A percentile compares a stretch with the other conserved stretches of the same genome.
Conservation (phyloP, 2,888 invertebrate genomes). For the Autographa pulchrina region DNA sequence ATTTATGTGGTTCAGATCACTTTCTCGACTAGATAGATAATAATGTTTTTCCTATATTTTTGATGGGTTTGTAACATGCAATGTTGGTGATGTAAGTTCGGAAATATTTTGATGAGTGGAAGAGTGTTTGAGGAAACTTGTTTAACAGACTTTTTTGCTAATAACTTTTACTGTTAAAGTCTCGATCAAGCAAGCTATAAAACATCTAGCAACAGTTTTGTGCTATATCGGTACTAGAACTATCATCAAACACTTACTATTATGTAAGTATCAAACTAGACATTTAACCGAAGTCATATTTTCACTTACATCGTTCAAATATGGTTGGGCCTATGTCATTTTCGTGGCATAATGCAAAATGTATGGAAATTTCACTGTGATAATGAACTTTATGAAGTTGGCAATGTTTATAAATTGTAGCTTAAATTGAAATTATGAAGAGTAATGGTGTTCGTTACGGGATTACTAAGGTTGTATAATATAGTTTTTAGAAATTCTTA, state of each 20-base stretch:
- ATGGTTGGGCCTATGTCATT: slow-evolving; percentile 36
- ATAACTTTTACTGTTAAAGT: too few relatives aligned
- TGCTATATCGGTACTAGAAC: neutral
- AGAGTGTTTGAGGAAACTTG: neutral
- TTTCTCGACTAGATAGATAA: slow-evolving; percentile 49
- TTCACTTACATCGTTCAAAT: slow-evolving; percentile 16
- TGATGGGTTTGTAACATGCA: slow-evolving; percentile 45
- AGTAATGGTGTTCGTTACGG: neutral
- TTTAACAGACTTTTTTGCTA: too few relatives aligned
- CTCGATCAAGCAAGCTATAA: too few relatives aligned
- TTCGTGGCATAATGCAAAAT: slow-evolving; percentile 40
- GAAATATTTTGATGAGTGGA: slow-evolving; percentile 30
- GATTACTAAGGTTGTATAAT: neutral
- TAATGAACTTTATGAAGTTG: neutral
- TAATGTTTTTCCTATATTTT: slow-evolving; percentile 44
- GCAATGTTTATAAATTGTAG: slow-evolving; percentile 9
- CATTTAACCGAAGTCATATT: neutral
- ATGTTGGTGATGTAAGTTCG: slow-evolving; percentile 36
- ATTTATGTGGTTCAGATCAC: slow-evolving; percentile 31
- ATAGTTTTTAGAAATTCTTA: slow-evolving; percentile 5
- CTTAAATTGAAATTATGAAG: slow-evolving; percentile 2
- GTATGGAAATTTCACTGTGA: slow-evolving; percentile 48
- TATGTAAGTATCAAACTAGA: neutral
- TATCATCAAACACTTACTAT: neutral
- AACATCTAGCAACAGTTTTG: too few relatives aligned